phyloP scores from a whole-genome alignment of 2,113 vertebrate species.

The Notechis scutatus region DNA sequence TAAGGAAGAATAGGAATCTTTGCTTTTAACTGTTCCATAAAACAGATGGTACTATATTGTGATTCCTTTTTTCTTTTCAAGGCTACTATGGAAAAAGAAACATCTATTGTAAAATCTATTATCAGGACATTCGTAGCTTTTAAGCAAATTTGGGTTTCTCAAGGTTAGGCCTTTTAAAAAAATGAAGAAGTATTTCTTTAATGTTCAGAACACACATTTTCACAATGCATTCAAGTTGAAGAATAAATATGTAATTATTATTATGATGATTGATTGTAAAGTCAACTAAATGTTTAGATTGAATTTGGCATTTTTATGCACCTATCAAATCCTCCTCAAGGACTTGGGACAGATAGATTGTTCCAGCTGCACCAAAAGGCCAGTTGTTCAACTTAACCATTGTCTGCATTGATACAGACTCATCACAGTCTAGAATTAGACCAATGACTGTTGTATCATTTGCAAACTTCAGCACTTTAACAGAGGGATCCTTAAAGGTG shows the following conservation, averaged over 20 bases:
- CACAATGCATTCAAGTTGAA: not conserved
- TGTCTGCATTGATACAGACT: too few relatives aligned
- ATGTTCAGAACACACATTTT: conserved; percentile 4
- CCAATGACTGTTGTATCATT: too few relatives aligned
- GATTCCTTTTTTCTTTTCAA: conserved; percentile 35
- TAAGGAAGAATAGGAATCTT: not conserved
- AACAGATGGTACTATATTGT: conserved; percentile 28
- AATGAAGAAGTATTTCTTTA: conserved; percentile 6
- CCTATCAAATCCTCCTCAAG: not conserved
- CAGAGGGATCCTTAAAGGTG: too few relatives aligned
- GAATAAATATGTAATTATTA: not conserved
- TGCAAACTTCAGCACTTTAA: too few relatives aligned
- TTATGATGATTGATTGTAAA: not conserved
- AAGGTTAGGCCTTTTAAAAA: not conserved
- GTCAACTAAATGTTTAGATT: not conserved
- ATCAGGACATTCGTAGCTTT: not conserved
- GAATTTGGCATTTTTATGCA: not conserved
- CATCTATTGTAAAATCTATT: conserved; percentile 17
- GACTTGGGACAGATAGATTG: too few relatives aligned
- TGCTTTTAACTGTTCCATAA: conserved; percentile 41
- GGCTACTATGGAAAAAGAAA: conserved; percentile 29
- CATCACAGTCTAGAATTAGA: too few relatives aligned
- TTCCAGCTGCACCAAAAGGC: too few relatives aligned
- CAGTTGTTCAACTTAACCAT: too few relatives aligned
- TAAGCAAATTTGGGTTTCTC: conserved; percentile 23